Conservation (phyloP, 2,113 vertebrate genomes). For the Charadrius vociferus region DNA sequence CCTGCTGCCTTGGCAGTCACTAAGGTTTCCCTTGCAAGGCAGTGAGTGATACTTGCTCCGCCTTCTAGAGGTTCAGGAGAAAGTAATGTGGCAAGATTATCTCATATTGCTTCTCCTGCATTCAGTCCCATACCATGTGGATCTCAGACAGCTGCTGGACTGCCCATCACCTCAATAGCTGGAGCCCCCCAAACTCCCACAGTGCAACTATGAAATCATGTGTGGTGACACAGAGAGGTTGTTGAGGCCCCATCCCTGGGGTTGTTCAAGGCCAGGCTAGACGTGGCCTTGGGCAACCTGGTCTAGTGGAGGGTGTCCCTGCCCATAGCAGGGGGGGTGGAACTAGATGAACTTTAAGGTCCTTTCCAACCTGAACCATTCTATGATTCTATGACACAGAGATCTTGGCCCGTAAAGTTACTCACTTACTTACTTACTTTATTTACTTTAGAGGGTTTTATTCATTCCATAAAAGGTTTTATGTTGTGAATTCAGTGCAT, state of each 20-base stretch:
- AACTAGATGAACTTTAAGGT: no score
- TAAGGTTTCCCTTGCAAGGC: background rate
- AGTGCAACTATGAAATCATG: background rate
- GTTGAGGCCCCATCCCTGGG: no score
- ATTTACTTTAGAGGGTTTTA: background rate
- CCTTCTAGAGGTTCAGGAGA: background rate
- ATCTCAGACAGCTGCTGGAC: background rate
- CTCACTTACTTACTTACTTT: background rate
- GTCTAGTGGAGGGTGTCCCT: no score
- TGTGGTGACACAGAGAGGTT: background rate
- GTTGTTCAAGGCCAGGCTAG: no score
- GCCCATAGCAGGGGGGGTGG: no score
- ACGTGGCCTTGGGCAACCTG: no score
- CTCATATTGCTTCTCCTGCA: background rate
- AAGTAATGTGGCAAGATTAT: background rate
- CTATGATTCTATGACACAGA: no score
- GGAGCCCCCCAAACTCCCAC: background rate
- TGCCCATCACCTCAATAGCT: background rate
- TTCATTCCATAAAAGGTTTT: background rate
- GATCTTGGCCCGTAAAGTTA: background rate
- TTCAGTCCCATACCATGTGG: background rate
- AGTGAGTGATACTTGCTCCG: background rate
- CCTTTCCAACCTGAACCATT: no score
- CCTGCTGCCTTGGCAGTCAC: background rate
- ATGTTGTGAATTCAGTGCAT: background rate